phyloP scores from a whole-genome alignment of 2,888 invertebrate species.

The Apodemia duryi region DNA sequence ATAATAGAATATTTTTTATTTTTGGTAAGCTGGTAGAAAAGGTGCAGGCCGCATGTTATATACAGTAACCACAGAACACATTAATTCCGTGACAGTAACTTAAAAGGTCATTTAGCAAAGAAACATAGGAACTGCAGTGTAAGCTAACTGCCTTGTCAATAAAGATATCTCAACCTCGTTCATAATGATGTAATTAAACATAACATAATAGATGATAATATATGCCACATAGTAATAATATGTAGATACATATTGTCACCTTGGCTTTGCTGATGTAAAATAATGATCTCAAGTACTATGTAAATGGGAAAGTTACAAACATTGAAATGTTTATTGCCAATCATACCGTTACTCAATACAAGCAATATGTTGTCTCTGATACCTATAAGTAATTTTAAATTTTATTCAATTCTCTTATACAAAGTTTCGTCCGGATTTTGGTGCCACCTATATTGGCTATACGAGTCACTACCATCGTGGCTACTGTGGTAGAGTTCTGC shows the following conservation, averaged over 20 bases:
- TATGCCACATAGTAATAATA: neutral
- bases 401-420: too few relatives aligned
- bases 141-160: slow-evolving; percentile 6
- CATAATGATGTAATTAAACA: slow-evolving; percentile 7
- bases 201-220: slow-evolving; percentile 6
- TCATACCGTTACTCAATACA: neutral
- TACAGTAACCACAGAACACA: too few relatives aligned
- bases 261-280: neutral
- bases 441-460: too few relatives aligned
- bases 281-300: neutral
- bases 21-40: too few relatives aligned
- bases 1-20: too few relatives aligned
- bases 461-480: too few relatives aligned
- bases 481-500: too few relatives aligned
- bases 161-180: slow-evolving; percentile 9
- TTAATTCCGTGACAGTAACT: neutral
- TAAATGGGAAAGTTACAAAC: neutral
- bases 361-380: too few relatives aligned
- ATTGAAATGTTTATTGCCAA: neutral
- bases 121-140: neutral
- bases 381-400: too few relatives aligned
- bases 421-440: too few relatives aligned
- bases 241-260: neutral
- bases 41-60: too few relatives aligned
- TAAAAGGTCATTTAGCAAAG: slow-evolving; percentile 6